Evolutionary conservation across 2,797 vertebrate species (phyloP).

Genomic region (Trematomus bernacchii): DNA sequence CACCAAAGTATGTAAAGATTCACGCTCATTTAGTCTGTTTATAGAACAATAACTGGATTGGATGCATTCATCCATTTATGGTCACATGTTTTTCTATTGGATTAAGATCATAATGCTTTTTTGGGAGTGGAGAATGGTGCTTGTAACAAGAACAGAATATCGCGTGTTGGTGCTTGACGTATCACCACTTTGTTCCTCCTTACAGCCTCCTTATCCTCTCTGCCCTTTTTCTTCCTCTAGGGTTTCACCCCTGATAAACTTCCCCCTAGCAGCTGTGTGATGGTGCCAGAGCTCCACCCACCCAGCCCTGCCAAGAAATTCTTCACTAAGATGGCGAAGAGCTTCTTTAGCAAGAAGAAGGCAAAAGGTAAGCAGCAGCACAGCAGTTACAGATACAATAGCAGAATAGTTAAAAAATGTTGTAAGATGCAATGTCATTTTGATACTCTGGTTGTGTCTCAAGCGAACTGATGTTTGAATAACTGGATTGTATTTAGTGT

Average conservation of each 20-base stretch:
- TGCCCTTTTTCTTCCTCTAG: slow-evolving; percentile 71
- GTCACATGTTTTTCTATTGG: not conserved
- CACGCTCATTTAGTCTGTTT: not conserved
- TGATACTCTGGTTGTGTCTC: not conserved
- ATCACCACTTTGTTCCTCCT: not conserved
- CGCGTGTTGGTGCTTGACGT: fast-evolving
- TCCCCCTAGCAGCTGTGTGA: slow-evolving; percentile 93
- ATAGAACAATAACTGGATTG: not conserved
- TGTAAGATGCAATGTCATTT: not conserved
- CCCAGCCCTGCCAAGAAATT: slow-evolving; percentile 95
- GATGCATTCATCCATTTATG: not conserved
- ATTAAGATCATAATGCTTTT: not conserved
- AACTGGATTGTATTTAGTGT: not conserved
- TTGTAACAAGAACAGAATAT: not conserved
- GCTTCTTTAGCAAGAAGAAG: slow-evolving; percentile 95
- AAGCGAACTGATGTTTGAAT: not conserved
- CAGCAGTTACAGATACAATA: not conserved
- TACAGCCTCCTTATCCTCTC: slow-evolving; percentile 10
- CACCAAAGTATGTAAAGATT: slow-evolving; percentile 87
- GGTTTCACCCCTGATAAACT: slow-evolving; percentile 95
- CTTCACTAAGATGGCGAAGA: slow-evolving; percentile 97
- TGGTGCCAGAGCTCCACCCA: slow-evolving; percentile 93
- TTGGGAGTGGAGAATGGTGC: not conserved
- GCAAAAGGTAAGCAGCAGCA: slow-evolving; percentile 86
- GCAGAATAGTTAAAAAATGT: not conserved